A percentile compares a stretch with the other conserved stretches of the same genome.
Evolutionary conservation across 1,140 invertebrate species (phyloP).

Genomic region (Zaprionus ghesquierei): DNA sequence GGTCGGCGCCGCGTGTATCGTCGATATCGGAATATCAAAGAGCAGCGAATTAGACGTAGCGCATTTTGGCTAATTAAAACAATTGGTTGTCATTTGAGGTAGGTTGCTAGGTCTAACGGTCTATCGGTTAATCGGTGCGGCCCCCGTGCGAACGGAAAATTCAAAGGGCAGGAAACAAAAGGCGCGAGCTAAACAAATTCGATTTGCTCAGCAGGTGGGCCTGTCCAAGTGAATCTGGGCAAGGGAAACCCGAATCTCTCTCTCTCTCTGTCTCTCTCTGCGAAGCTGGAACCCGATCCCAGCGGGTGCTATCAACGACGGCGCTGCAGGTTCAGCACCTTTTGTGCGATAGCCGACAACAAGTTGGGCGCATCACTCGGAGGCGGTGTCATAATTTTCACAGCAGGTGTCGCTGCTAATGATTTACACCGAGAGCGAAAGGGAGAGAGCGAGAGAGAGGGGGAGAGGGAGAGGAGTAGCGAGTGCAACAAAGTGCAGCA

Average conservation of each 20-base stretch:
- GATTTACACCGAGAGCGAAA: constrained; percentile 59
- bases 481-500: constrained; percentile 22
- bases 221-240: neutral
- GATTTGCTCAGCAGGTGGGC: constrained; percentile 58
- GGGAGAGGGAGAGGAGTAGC: neutral
- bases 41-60: neutral
- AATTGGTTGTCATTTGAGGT: constrained; percentile 45
- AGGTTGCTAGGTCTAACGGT: neutral
- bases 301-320: constrained; percentile 70
- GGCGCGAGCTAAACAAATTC: constrained; percentile 74
- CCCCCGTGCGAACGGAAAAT: constrained; percentile 10
- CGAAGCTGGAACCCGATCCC: constrained; percentile 16
- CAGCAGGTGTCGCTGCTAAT: constrained; percentile 81
- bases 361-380: constrained; percentile 72
- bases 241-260: neutral
- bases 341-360: constrained; percentile 57
- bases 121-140: neutral
- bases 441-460: neutral
- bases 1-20: neutral
- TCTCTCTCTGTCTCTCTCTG: too few relatives aligned
- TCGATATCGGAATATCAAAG: constrained; percentile 9
- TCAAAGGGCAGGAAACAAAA: constrained; percentile 25
- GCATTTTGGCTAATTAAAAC: constrained; percentile 58
- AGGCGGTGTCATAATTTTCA: constrained; percentile 83
- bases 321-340: constrained; percentile 71